phyloP scores from a whole-genome alignment of 2,797 vertebrate species.

The Anguilla pacifica region DNA sequence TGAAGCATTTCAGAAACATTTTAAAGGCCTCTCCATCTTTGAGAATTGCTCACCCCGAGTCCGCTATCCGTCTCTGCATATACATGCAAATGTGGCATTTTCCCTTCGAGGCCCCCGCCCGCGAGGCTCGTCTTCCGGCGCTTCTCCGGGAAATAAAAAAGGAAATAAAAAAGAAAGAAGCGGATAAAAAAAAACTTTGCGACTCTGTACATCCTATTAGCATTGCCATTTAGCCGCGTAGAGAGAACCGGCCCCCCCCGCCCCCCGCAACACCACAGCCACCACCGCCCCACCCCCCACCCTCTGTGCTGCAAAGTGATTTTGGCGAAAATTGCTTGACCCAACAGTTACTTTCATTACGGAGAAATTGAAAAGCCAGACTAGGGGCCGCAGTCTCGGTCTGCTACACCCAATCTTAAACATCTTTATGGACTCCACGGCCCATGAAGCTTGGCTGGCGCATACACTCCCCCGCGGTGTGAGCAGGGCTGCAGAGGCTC shows the following conservation, averaged over 20 bases:
- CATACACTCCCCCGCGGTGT: background rate
- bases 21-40: background rate
- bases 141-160: background rate
- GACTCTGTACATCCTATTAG: background rate
- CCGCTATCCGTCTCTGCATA: background rate
- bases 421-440: background rate
- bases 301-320: background rate
- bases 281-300: background rate
- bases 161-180: background rate
- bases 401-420: conserved; percentile 6
- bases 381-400: background rate
- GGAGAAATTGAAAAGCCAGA: conserved; percentile 17
- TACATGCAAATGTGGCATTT: background rate
- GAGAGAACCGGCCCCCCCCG: background rate
- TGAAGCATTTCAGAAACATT: background rate
- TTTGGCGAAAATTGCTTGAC: conserved; percentile 1
- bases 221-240: background rate
- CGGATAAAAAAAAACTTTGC: background rate
- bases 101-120: background rate
- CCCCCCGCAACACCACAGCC: background rate
- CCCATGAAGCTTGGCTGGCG: background rate
- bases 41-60: background rate
- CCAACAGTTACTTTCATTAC: conserved; percentile 16
- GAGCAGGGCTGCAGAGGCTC: background rate
- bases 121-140: background rate